A percentile compares a stretch with the other conserved stretches of the same genome.
These are phyloP conservation scores for Platyrinchus mystaceus DNA, from an alignment of 2,797 vertebrate genomes.

Conservation along the genomic window DNA sequence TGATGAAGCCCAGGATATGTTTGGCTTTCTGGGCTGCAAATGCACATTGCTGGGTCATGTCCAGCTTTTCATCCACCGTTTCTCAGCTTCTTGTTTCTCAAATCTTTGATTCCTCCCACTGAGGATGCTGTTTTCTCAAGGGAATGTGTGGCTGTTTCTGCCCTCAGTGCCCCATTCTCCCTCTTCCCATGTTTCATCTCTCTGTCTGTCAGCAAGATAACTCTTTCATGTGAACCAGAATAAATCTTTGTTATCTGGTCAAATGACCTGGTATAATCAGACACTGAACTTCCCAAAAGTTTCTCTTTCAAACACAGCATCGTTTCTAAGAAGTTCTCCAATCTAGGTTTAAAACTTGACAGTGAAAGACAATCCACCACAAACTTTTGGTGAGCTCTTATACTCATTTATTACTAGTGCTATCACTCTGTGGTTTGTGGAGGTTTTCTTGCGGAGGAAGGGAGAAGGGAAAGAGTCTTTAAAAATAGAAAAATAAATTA, in stretches of 20 bases:
- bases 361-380: background rate
- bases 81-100: background rate
- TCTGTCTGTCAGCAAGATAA: background rate
- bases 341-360: background rate
- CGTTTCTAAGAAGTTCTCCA: background rate
- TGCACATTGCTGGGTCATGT: fast-evolving
- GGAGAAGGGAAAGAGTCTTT: background rate
- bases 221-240: background rate
- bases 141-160: background rate
- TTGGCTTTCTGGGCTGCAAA: background rate
- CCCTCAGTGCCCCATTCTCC: fast-evolving
- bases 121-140: background rate
- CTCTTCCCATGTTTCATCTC: background rate
- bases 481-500: background rate
- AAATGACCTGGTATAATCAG: background rate
- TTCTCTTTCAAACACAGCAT: background rate
- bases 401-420: background rate
- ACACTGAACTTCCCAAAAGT: background rate
- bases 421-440: background rate
- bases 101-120: background rate
- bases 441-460: background rate
- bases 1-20: background rate
- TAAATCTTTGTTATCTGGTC: background rate
- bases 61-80: background rate
- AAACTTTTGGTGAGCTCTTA: background rate